Conservation (phyloP, 2,888 invertebrate species). For the Autographa pulchrina region DNA sequence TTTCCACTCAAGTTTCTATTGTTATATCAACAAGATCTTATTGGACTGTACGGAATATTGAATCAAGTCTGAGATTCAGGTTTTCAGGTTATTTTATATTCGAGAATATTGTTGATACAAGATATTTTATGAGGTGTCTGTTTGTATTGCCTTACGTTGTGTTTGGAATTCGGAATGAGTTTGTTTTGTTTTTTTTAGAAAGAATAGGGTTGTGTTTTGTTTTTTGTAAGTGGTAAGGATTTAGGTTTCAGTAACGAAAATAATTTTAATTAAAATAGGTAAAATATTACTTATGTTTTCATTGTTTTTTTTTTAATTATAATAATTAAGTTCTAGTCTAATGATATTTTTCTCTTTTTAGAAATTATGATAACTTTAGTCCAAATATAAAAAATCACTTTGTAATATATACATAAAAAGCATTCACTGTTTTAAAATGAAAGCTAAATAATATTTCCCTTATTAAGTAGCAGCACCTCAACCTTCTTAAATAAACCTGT, state of each 20-base stretch:
- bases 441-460: not conserved
- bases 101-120: not conserved
- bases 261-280: too few species aligned
- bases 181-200: not conserved
- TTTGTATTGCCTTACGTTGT: not conserved
- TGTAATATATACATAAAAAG: too few species aligned
- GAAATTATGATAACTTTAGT: too few species aligned
- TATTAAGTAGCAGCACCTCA: not conserved
- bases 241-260: too few species aligned
- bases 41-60: conserved; percentile 48
- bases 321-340: too few species aligned
- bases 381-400: too few species aligned
- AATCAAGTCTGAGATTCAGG: conserved; percentile 25
- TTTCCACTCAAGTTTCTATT: conserved; percentile 44
- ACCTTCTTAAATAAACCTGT: not conserved
- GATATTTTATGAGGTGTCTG: not conserved
- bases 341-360: too few species aligned
- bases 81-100: not conserved
- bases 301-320: too few species aligned
- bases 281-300: too few species aligned
- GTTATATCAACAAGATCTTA: conserved; percentile 58
- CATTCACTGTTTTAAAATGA: too few species aligned
- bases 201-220: not conserved
- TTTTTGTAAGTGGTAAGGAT: not conserved
- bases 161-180: not conserved